These are phyloP conservation scores for Scophthalmus maximus DNA, from an alignment of 2,113 vertebrate species.

Conservation along the genomic window DNA sequence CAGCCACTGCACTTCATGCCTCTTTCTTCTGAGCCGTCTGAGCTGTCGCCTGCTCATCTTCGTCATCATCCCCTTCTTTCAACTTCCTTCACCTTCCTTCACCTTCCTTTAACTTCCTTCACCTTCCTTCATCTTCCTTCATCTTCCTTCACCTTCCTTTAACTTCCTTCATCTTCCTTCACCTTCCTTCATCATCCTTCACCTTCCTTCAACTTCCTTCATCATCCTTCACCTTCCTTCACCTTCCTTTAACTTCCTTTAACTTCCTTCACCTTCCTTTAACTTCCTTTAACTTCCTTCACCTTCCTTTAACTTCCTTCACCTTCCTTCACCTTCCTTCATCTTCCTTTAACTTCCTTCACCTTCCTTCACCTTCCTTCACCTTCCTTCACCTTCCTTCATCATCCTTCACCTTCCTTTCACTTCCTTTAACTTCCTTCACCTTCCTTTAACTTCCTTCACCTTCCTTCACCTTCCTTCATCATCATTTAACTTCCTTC, in stretches of 20 bases:
- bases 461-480: too few species aligned
- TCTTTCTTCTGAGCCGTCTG: constrained; percentile 1
- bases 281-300: too few species aligned
- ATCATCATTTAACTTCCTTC: too few species aligned
- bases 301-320: constrained; percentile 2
- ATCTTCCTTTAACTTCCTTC: too few species aligned
- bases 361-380: constrained; percentile 4
- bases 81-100: constrained; percentile 3
- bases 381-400: constrained; percentile 13
- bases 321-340: too few species aligned
- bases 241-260: constrained; percentile 11
- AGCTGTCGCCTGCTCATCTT: constrained; percentile 4
- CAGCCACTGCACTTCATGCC: constrained; percentile 5
- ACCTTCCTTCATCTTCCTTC: constrained; percentile 2
- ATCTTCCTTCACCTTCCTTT: too few species aligned
- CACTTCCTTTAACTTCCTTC: too few species aligned
- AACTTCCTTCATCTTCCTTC: too few species aligned
- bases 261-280: too few species aligned
- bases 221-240: constrained; percentile 2
- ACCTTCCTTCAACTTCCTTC: too few species aligned
- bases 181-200: constrained; percentile 1
- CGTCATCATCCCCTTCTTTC: constrained; percentile 8
- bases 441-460: too few species aligned
- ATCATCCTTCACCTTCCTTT: constrained; percentile 8
- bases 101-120: too few species aligned